phyloP scores from a whole-genome alignment of 2,888 invertebrate species.

The Mesoligia furuncula region DNA sequence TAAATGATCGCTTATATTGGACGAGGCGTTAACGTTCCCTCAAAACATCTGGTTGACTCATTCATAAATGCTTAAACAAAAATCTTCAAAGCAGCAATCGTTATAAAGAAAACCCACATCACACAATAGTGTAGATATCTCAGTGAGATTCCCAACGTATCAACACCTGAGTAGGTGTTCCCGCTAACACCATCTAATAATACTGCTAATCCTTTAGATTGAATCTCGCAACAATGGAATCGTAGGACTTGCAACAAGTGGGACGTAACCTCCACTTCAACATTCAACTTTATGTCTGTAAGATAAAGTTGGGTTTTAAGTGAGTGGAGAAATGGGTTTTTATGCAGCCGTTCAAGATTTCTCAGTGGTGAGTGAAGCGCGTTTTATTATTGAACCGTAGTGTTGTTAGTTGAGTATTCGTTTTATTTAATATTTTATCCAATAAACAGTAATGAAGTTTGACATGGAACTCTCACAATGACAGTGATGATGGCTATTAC shows the following conservation, averaged over 20 bases:
- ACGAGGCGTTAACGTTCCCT: not conserved
- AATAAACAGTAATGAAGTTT: not conserved
- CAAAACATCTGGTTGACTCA: not conserved
- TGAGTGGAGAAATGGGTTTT: conserved; percentile 22
- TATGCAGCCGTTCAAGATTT: conserved; percentile 46
- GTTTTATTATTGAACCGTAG: conserved; percentile 49
- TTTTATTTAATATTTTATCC: not conserved
- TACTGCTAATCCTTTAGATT: conserved; percentile 70
- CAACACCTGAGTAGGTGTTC: conserved; percentile 37
- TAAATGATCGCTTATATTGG: not conserved
- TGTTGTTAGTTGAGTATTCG: not conserved
- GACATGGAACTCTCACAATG: not conserved
- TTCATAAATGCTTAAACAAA: too few species aligned
- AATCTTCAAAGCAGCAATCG: not conserved
- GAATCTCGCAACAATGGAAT: conserved; percentile 67
- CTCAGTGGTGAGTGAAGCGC: conserved; percentile 29
- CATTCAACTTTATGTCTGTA: conserved; percentile 31
- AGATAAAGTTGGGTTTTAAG: conserved; percentile 31
- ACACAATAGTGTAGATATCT: not conserved
- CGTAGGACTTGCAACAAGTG: conserved; percentile 66
- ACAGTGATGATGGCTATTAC: not conserved
- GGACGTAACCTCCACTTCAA: conserved; percentile 16
- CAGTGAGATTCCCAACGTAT: conserved; percentile 19
- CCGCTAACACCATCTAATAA: conserved; percentile 60
- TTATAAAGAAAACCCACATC: not conserved